Evolutionary conservation across 1,140 invertebrate species (phyloP), one percentile per base, ranked within the genome.

Genomic region (Glomeris maerens): DNA sequence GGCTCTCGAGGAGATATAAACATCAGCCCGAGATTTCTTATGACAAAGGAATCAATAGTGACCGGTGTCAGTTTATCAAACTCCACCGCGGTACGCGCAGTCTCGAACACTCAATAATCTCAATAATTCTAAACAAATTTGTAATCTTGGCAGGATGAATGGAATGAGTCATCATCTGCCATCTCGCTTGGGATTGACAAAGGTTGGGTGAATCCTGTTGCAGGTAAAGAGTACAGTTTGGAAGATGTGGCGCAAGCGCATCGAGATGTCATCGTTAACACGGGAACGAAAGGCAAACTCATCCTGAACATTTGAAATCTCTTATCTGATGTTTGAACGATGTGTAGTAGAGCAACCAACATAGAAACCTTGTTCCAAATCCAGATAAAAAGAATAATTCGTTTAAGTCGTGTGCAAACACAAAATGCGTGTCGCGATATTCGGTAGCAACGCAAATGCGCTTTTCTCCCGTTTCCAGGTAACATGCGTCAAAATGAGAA

Each of bases 11-110:
- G 72, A 0, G 55, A 59, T 7, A 62, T 69, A 23, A 61, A 69
- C 51, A 66, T 78, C 23, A 65, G 72, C 59, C 72, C 75, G 13
- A 52, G 75, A 27, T 52, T 62, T 29, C 59, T 72, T 20, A 77
- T 78, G 72, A 53, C 50, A 1, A 73, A 70, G 46, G 75, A 77
- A 62, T 59, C 61, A 10, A 56, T 57, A 14, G 62, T 78, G 13
- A 60, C 64, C 23, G 75, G 75, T 14, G 59, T 72, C 36, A 60
- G 62, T 26, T 54, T 75, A 25, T 55, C 61, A 25, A 50, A 48
- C 27, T 58, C 64, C 3, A 62, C 64, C 36, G 51, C 61, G 27
- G 73, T 71, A 62, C 61, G 61, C 29, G 17, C 50, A 47, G 17
- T 25, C 25, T 26, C 14, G 17, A 47, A 26, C 45, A 3, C 23